Conservation (phyloP, 2,888 invertebrate genomes). For the Drosophila emarginata region DNA sequence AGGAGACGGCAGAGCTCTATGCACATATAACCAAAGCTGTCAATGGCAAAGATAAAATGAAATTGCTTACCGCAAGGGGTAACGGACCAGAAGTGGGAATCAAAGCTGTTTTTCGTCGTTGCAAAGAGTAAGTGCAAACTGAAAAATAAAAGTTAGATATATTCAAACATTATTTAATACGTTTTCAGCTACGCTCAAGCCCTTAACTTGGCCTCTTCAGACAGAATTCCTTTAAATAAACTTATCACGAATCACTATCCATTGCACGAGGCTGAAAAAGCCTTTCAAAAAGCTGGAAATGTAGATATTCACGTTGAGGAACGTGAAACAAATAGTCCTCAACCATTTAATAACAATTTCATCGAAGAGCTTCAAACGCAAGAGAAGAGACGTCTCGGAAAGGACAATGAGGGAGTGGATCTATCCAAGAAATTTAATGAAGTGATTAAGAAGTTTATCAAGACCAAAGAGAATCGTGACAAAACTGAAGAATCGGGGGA, state of each 20-base stretch:
- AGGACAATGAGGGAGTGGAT: neutral
- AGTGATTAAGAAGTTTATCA: neutral
- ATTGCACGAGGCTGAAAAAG: neutral
- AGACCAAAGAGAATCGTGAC: neutral
- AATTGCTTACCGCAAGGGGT: too few relatives aligned
- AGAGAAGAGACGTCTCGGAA: neutral
- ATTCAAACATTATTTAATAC: too few relatives aligned
- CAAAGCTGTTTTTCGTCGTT: neutral
- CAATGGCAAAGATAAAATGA: too few relatives aligned
- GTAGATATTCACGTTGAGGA: neutral
- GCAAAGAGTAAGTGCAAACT: neutral
- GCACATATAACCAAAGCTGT: too few relatives aligned
- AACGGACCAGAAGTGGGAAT: neutral
- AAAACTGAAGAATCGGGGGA: neutral
- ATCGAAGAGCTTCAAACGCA: neutral
- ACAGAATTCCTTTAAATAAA: constrained; percentile 4
- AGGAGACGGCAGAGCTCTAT: neutral
- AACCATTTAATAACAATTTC: neutral
- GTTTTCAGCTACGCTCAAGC: neutral
- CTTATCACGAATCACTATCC: constrained; percentile 16
- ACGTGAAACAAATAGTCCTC: constrained; percentile 1
- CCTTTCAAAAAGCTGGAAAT: neutral
- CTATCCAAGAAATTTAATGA: neutral
- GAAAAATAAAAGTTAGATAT: too few relatives aligned
- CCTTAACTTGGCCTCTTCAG: neutral